These are phyloP conservation scores for Piprites chloris DNA, from an alignment of 2,113 vertebrate species.

Conservation along the genomic window DNA sequence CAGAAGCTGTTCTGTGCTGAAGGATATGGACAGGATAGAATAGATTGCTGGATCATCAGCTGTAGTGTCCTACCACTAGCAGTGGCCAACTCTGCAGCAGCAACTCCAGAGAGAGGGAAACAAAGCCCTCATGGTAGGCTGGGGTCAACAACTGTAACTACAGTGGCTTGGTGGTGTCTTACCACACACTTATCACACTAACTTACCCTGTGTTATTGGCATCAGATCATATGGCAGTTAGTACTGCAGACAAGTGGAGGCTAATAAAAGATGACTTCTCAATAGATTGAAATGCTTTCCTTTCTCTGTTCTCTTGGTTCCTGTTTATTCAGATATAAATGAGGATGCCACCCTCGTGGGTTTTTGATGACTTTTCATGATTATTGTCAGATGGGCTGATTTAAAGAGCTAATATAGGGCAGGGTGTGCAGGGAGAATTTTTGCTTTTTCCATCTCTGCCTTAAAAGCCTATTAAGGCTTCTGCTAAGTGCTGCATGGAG, in stretches of 20 bases:
- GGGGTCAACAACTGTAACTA: neutral
- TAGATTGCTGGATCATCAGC: neutral
- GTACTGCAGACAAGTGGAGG: neutral
- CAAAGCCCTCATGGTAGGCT: neutral
- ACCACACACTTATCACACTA: neutral
- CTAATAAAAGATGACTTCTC: neutral
- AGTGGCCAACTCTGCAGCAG: neutral
- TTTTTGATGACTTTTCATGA: neutral
- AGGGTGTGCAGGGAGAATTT: neutral
- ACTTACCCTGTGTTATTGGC: neutral
- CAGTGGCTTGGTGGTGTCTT: neutral
- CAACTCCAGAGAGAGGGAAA: neutral
- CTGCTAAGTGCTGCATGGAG: neutral
- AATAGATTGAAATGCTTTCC: neutral
- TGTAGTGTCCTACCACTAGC: neutral
- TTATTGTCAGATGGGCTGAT: neutral
- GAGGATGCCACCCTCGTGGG: neutral
- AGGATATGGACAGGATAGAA: neutral
- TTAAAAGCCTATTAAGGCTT: neutral
- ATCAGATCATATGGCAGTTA: neutral
- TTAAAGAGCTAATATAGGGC: neutral
- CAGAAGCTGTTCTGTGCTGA: neutral
- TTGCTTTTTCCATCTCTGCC: neutral
- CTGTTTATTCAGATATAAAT: constrained; percentile 3
- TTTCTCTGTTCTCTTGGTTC: neutral